Base-by-base conservation (phyloP, 2,888 invertebrate species). In the Galeopsomyia nigrocyanea region DNA sequence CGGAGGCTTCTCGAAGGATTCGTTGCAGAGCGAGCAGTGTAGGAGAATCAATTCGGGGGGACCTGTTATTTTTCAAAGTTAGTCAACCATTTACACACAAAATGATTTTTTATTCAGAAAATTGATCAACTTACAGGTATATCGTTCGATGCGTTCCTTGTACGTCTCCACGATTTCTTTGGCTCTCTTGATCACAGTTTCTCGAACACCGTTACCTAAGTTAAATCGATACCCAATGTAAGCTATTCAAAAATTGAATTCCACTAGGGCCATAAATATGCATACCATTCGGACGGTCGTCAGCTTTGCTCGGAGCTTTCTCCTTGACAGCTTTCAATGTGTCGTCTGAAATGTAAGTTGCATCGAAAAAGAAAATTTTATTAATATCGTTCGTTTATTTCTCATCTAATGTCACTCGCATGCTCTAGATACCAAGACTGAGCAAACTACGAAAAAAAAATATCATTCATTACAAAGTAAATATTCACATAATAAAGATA, bases 21-120 rank as follows among this genome's bases (percentile, higher is more conserved):
- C 31, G 6, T 6, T 19, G 57, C 73, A 73, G 1, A 53, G 60
- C 0, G 65, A 51, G 31, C 73, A 73, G 55, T 73, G 65, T 22
- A 73, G 47, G 0, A 65, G 46, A 13, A 73, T 69, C 51, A 73
- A 31, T 50, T 73, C 73, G 14, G 60, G 19, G 2, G 73, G 73
- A 53, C 73, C 73, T 73, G 10, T 21, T 56, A 22, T 56, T 56
- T 22, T 58, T 58, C 7, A n/a, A 31, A 16, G n/a, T 47, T 47
- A 47, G n/a, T 21, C 2, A 60, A 10, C 9, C 39, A 17, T 39
- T 39, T 10, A 13, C 1, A 39, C 10, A 1, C 1, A 7, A 39
- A 39, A 39, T 9, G 39, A 39, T 39, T n/a, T n/a, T n/a, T n/a
- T n/a, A n/a, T n/a, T 39, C 7, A 39, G 7, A 39, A 7, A 39